Evolutionary conservation across 2,888 invertebrate genomes (phyloP), one percentile per base, ranked within the genome.

Genomic region (Trissonchulus latispiculum): DNA sequence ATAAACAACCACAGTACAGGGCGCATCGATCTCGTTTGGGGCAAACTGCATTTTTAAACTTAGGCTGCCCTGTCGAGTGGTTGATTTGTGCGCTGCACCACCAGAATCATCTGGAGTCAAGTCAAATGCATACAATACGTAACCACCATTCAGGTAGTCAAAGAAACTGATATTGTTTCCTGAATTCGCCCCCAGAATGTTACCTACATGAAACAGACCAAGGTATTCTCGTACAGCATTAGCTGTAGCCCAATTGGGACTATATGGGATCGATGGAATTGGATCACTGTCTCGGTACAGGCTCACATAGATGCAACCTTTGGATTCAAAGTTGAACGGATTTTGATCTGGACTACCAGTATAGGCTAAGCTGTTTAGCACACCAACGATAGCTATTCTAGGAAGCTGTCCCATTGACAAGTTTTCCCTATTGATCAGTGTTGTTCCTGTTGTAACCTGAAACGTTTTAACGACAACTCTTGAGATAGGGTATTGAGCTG

Each of bases 141-240:
- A n/a, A n/a, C n/a, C n/a, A n/a, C n/a, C n/a, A n/a, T n/a, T n/a
- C n/a, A n/a, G n/a, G n/a, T n/a, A n/a, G n/a, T n/a, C n/a, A n/a
- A n/a, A n/a, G n/a, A n/a, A n/a, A n/a, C n/a, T n/a, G n/a, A n/a
- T n/a, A n/a, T n/a, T n/a, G n/a, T n/a, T n/a, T 18, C 29, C n/a
- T 32, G 8, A 15, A n/a, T 64, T 35, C 15, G 66, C 15, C 15
- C 8, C 8, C 29, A 64, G 33, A 29, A 32, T 15, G 66, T 35
- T 35, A 64, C 32, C 66, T 32, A 64, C 66, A 8, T 29, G 8
- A 8, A 64, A 35, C n/a, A 64, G 29, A 35, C 66, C 33, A 18
- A 64, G 29, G 33, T 64, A 64, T 64, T 64, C 66, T 64, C 66
- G 8, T 18, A 64, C n/a, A n/a, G 66, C 66, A 64, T 64, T 35